Evolutionary conservation across 2,113 vertebrate species (phyloP).

Genomic region (Oreochromis niloticus): DNA sequence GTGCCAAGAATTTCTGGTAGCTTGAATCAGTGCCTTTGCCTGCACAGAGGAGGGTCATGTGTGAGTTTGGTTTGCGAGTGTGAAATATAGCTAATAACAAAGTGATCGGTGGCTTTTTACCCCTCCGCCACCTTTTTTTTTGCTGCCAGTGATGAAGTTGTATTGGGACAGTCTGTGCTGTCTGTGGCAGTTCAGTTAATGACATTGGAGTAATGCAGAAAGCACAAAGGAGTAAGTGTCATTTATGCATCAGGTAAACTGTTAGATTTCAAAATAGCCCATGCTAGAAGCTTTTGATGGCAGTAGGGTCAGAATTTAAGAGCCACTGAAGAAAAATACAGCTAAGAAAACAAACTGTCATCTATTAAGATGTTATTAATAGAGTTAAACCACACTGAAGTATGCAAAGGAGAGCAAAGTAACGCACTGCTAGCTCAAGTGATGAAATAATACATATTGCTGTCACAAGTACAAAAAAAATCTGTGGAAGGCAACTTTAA

Average conservation of each 20-base stretch:
- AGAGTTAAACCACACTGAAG: background rate
- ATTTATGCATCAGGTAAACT: background rate
- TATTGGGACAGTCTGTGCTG: background rate
- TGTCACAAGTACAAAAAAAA: background rate
- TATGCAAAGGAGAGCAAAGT: background rate
- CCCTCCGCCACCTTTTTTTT: background rate
- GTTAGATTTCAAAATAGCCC: background rate
- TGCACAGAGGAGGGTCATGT: slow-evolving; percentile 38
- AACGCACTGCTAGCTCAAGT: background rate
- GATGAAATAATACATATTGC: background rate
- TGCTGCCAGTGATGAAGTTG: background rate
- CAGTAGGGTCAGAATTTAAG: background rate
- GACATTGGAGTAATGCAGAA: background rate
- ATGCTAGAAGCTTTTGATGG: background rate
- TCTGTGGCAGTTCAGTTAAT: background rate
- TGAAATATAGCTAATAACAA: slow-evolving; percentile 44
- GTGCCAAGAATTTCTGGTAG: slow-evolving; percentile 52
- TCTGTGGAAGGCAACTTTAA: background rate
- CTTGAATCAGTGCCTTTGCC: slow-evolving; percentile 46
- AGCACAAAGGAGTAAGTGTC: background rate
- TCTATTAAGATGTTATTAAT: background rate
- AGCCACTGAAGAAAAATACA: background rate
- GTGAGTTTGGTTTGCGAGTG: background rate
- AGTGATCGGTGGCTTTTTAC: background rate
- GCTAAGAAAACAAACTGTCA: background rate